Evolutionary conservation across 2,888 invertebrate species (phyloP).

Genomic region (Crematogaster levior): DNA sequence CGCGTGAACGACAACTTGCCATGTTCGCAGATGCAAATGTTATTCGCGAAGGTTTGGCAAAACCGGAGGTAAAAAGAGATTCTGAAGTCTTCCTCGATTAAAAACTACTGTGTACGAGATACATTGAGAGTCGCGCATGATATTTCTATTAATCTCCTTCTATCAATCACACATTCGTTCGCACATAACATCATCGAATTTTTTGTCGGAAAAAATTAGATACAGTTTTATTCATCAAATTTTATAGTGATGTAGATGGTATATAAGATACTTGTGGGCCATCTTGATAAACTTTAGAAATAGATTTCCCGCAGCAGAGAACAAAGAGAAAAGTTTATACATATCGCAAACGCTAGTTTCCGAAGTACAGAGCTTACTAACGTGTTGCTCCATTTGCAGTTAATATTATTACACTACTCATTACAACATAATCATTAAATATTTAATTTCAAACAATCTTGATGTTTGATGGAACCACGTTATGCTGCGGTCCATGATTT

Average conservation of each 20-base stretch:
- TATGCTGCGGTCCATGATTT: background rate
- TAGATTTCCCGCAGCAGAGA: background rate
- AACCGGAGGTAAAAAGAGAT: background rate
- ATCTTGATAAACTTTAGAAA: background rate
- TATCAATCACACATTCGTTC: background rate
- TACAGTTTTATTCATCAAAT: too few species aligned
- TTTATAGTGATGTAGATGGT: background rate
- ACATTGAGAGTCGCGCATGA: background rate
- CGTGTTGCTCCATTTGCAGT: slow-evolving; percentile 23
- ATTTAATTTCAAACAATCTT: background rate
- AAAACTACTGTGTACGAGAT: background rate
- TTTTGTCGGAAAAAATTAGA: background rate
- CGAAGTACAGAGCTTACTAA: slow-evolving; percentile 7
- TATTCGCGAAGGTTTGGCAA: background rate
- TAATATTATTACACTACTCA: too few species aligned
- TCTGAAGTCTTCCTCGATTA: background rate
- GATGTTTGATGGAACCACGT: background rate
- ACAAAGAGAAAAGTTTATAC: slow-evolving; percentile 17
- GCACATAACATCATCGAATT: background rate
- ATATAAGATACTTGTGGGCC: background rate
- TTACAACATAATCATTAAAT: background rate
- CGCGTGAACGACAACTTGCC: background rate
- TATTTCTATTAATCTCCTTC: too few species aligned
- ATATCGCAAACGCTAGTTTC: slow-evolving; percentile 21
- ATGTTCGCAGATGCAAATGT: slow-evolving; percentile 12